phyloP scores from a whole-genome alignment of 30 jellyfish, hydroid and myxozoan species.

The Aurelia aurita region DNA sequence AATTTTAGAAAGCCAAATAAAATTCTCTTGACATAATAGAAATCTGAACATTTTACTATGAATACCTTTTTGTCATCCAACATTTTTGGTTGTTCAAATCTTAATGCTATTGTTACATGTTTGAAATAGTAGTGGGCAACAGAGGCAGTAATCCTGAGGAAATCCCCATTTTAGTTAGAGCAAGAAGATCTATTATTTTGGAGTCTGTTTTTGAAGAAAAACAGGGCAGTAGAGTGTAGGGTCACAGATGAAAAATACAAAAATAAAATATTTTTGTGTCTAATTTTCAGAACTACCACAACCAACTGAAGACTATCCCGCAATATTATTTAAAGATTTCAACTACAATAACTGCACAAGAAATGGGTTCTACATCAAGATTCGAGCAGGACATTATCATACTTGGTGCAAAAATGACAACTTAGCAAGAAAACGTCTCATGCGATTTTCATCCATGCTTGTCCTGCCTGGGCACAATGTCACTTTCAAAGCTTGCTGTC shows the following conservation, averaged over 20 bases:
- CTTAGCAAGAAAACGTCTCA: slow-evolving; percentile 43
- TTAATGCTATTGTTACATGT: no score
- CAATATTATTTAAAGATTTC: slow-evolving; percentile 75
- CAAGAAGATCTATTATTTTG: no score
- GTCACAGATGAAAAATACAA: background rate
- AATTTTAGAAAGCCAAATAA: no score
- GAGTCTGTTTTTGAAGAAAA: no score
- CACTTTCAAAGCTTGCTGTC: slow-evolving; percentile 96
- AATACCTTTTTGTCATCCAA: no score
- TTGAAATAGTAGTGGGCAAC: no score
- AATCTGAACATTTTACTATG: no score
- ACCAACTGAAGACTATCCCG: slow-evolving; percentile 95
- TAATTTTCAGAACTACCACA: slow-evolving; percentile 79
- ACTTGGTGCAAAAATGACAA: slow-evolving; percentile 75
- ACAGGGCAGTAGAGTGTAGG: no score
- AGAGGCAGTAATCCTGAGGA: no score
- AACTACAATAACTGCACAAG: slow-evolving; percentile 90
- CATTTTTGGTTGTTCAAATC: no score
- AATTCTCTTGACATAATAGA: no score
- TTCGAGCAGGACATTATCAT: slow-evolving; percentile 82
- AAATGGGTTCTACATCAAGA: slow-evolving; percentile 69
- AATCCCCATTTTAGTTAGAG: no score
- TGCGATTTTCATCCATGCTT: slow-evolving; percentile 81
- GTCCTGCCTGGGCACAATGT: slow-evolving; percentile 85
- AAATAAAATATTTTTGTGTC: background rate